Evolutionary conservation across 2,888 invertebrate species (phyloP), one percentile per base, ranked within the genome.

Genomic region (Yponomeuta cagnagella): DNA sequence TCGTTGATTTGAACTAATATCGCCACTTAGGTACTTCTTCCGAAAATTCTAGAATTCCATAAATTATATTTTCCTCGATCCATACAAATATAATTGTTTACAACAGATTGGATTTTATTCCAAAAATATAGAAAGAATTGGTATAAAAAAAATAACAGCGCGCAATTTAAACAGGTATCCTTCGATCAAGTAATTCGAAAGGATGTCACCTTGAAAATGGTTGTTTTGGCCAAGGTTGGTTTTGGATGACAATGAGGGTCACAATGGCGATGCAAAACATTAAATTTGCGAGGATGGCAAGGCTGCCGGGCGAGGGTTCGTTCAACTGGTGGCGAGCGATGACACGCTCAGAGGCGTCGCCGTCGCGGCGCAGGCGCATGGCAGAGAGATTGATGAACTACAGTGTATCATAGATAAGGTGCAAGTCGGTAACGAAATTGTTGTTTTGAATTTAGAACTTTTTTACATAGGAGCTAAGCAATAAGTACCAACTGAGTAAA

Each of bases 321-420:
- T 91, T 92, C 88, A 91, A 91, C 92, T 90, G 90, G 89, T 89
- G 87, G 90, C 90, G 91, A 90, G 75, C 92, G 91, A 92, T 91
- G 92, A 91, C 92, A 90, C 91, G 70, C 69, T 43, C 43, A 33
- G 33, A 2, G 88, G 84, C 84, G 85, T 84, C 79, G 79, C 82
- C 84, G 85, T 84, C 83, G 43, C 43, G 84, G 74, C 77, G 76
- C 75, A 76, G 75, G 77, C 75, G 76, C 75, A 71, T 33, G 63
- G 30, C 68, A 68, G 9, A n/a, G 15, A 58, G 52, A 58, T 58
- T 65, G 65, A 10, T 33, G 65, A 65, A 65, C 65, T 65, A 15
- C 12, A 58, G 15, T 58, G 15, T 15, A 52, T 52, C 10, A 10
- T 12, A 15, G 12, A 15, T 58, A 58, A 15, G 52, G 15, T 58